phyloP scores from a whole-genome alignment of 2,797 vertebrate genomes.

The Champsocephalus esox region DNA sequence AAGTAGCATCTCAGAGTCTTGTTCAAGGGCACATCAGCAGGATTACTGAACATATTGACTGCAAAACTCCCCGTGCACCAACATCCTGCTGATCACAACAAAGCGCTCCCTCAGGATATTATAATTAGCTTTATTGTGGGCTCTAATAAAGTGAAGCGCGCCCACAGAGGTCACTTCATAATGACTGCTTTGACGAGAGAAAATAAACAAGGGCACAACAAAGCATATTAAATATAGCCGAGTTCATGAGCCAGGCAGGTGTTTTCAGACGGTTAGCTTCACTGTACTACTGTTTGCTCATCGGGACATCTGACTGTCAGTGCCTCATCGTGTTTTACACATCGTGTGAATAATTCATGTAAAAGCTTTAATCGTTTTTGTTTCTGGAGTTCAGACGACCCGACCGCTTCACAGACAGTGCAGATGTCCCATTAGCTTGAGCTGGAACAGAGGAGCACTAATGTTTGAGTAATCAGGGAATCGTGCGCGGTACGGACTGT shows the following conservation, averaged over 20 bases:
- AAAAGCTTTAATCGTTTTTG: background rate
- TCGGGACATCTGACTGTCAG: conserved; percentile 1
- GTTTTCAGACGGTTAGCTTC: conserved; percentile 2
- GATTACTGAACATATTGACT: conserved; percentile 16
- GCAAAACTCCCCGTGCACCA: conserved; percentile 23
- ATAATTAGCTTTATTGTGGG: conserved; percentile 48
- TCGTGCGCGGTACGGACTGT: background rate
- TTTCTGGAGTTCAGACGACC: background rate
- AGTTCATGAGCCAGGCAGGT: conserved; percentile 20
- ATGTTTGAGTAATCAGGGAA: background rate
- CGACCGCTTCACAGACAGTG: background rate
- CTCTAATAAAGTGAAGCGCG: conserved; percentile 30
- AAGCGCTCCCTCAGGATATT: conserved; percentile 27
- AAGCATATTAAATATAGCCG: conserved; percentile 32
- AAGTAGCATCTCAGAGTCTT: conserved; percentile 5
- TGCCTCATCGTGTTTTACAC: background rate
- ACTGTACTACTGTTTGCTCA: conserved; percentile 5
- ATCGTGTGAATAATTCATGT: background rate
- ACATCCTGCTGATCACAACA: conserved; percentile 25
- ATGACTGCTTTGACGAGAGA: conserved; percentile 43
- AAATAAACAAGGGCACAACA: conserved; percentile 42
- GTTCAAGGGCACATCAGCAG: conserved; percentile 17
- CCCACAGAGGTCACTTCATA: conserved; percentile 33
- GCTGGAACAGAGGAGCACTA: no score
- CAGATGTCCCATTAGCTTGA: no score